Conservation (phyloP, 2,888 invertebrate species). For the Cyrtodaria siliqua region DNA sequence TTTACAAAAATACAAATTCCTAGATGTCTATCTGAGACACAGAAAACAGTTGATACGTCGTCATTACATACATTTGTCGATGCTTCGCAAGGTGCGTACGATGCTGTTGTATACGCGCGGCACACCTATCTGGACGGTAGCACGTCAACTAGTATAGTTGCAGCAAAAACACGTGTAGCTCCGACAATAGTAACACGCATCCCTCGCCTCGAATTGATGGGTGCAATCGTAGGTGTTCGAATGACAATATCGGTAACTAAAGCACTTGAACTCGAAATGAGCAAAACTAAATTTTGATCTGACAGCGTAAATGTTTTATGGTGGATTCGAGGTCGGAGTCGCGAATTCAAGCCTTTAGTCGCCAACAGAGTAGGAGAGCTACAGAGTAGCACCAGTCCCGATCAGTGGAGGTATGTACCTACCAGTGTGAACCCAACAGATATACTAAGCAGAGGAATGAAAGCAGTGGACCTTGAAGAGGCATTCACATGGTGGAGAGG, state of each 20-base stretch:
- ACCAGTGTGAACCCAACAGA: slow-evolving; percentile 28
- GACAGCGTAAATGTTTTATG: slow-evolving; percentile 49
- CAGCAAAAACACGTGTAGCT: slow-evolving; percentile 49
- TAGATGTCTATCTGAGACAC: too few relatives aligned
- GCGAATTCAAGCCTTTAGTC: slow-evolving; percentile 54
- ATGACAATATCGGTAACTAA: slow-evolving; percentile 1
- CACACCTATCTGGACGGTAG: neutral
- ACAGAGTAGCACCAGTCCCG: slow-evolving; percentile 35
- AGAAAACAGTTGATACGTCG: neutral
- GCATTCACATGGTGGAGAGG: slow-evolving; percentile 35
- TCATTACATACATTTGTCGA: slow-evolving; percentile 52
- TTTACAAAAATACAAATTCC: too few relatives aligned
- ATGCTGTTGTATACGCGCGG: slow-evolving; percentile 39
- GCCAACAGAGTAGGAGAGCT: slow-evolving; percentile 63
- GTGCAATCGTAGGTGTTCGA: slow-evolving; percentile 22
- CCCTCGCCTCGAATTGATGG: slow-evolving; percentile 49
- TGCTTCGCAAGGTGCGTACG: slow-evolving; percentile 44
- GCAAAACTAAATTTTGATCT: slow-evolving; percentile 22
- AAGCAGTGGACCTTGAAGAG: neutral
- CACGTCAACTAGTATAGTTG: slow-evolving; percentile 13
- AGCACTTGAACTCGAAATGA: slow-evolving; percentile 17
- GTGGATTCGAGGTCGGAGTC: slow-evolving; percentile 54
- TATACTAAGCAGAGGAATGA: slow-evolving; percentile 4
- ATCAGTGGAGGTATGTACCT: slow-evolving; percentile 43
- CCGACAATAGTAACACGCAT: slow-evolving; percentile 41